A percentile compares a stretch with the other conserved stretches of the same genome.
Conservation (phyloP, 2,888 invertebrate genomes). For the Drosophila demipolita region DNA sequence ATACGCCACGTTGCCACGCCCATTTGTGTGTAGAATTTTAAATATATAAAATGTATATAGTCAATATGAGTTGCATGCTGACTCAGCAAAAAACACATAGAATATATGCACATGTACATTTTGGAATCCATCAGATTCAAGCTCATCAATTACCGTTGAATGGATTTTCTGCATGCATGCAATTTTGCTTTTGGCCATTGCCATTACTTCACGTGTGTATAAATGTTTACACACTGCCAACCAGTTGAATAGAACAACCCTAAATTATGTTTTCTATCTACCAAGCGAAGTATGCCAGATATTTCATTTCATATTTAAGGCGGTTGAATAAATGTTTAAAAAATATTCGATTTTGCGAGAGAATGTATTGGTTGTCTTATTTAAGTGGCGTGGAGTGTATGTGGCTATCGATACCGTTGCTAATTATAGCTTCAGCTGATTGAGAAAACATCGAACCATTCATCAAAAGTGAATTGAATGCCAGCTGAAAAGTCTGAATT, state of each 20-base stretch:
- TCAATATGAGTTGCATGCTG: not conserved
- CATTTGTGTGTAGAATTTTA: not conserved
- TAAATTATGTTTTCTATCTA: not conserved
- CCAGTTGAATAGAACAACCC: not conserved
- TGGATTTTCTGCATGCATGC: constrained; percentile 12
- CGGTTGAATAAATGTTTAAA: too few relatives aligned
- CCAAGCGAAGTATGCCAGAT: not conserved
- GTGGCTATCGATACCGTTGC: constrained; percentile 41
- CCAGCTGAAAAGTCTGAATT: constrained; percentile 33
- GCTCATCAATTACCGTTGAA: constrained; percentile 44
- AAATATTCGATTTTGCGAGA: not conserved
- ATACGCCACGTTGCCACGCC: constrained; percentile 15
- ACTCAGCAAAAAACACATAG: not conserved
- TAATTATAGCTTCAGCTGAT: constrained; percentile 51
- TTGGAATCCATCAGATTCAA: not conserved
- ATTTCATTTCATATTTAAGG: too few relatives aligned
- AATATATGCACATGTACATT: not conserved
- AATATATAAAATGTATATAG: not conserved
- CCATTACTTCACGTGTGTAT: not conserved
- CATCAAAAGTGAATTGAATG: constrained; percentile 52
- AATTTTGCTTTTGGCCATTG: constrained; percentile 12
- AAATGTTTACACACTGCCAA: not conserved
- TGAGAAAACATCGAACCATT: constrained; percentile 36
- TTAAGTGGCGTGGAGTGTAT: not conserved
- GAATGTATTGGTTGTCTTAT: not conserved